A percentile compares a stretch with the other conserved stretches of the same genome.
These are phyloP conservation scores for Alces alces DNA, from an alignment of 2,113 vertebrate species.

Conservation along the genomic window DNA sequence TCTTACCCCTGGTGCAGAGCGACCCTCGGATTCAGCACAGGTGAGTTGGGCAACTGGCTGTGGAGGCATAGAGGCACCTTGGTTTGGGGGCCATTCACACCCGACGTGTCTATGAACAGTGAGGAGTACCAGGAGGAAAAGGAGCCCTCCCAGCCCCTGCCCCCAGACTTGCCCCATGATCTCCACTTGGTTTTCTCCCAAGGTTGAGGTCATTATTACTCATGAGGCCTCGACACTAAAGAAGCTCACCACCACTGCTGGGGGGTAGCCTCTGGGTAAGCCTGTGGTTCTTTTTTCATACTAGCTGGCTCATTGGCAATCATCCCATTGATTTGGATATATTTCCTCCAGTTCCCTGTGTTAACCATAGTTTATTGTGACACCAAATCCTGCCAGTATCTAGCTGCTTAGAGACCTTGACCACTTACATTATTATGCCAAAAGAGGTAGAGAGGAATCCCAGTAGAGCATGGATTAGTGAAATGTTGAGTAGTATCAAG, in stretches of 20 bases:
- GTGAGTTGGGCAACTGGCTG: conserved; percentile 70
- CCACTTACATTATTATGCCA: not conserved
- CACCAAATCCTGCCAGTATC: not conserved
- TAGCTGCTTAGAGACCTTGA: not conserved
- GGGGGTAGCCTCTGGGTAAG: too few species aligned
- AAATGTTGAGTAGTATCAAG: too few species aligned
- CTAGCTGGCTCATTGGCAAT: not conserved
- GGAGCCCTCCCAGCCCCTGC: not conserved
- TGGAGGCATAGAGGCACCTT: not conserved
- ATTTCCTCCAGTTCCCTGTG: not conserved
- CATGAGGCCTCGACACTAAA: not conserved
- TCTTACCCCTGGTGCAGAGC: conserved; percentile 92
- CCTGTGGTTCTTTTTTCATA: not conserved
- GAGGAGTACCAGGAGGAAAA: not conserved
- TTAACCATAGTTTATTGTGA: not conserved
- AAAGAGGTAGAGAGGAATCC: not conserved
- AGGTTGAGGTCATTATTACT: not conserved
- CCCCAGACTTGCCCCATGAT: too few species aligned
- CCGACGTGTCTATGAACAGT: not conserved
- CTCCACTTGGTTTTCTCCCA: accelerated
- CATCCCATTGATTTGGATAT: not conserved
- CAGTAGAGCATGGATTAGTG: not conserved
- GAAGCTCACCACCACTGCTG: not conserved
- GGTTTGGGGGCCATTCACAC: not conserved
- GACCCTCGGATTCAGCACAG: conserved; percentile 93